Conservation (phyloP, 1,140 invertebrate species). For the Wasmannia auropunctata region DNA sequence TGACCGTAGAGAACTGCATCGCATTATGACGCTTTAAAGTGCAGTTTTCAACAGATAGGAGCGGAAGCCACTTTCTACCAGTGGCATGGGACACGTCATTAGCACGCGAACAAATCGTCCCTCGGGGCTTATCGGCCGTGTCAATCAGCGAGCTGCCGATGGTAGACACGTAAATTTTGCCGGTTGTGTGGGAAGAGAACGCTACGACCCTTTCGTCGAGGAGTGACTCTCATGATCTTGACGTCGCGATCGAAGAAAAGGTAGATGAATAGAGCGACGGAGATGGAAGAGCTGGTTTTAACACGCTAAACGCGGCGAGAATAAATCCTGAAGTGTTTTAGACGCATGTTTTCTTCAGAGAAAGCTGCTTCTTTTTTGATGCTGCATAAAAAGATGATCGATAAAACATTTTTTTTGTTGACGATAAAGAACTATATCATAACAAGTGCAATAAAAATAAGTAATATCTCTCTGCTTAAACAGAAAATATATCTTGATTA, state of each 20-base stretch:
- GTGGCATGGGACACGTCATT: conserved; percentile 54
- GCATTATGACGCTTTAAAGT: conserved; percentile 18
- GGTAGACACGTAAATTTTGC: conserved; percentile 69
- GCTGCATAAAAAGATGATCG: background rate
- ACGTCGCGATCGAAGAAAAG: conserved; percentile 59
- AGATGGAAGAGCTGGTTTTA: conserved; percentile 20
- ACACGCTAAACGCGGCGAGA: background rate
- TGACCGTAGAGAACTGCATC: background rate
- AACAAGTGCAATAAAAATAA: background rate
- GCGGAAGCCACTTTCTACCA: conserved; percentile 30
- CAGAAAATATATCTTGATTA: background rate
- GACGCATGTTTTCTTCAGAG: background rate
- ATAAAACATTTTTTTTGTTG: background rate
- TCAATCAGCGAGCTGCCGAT: conserved; percentile 56
- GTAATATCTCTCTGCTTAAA: background rate
- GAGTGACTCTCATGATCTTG: conserved; percentile 48
- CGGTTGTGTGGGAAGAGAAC: conserved; percentile 55
- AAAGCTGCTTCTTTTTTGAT: background rate
- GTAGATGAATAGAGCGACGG: conserved; percentile 14
- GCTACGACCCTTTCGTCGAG: conserved; percentile 55
- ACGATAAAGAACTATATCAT: background rate
- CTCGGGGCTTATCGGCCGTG: conserved; percentile 54
- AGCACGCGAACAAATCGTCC: conserved; percentile 66
- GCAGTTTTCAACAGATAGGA: background rate
- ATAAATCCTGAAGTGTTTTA: background rate